A percentile compares a stretch with the other conserved stretches of the same genome.
Conservation (phyloP, 2,888 invertebrate genomes). For the Mechanitis mazaeus region DNA sequence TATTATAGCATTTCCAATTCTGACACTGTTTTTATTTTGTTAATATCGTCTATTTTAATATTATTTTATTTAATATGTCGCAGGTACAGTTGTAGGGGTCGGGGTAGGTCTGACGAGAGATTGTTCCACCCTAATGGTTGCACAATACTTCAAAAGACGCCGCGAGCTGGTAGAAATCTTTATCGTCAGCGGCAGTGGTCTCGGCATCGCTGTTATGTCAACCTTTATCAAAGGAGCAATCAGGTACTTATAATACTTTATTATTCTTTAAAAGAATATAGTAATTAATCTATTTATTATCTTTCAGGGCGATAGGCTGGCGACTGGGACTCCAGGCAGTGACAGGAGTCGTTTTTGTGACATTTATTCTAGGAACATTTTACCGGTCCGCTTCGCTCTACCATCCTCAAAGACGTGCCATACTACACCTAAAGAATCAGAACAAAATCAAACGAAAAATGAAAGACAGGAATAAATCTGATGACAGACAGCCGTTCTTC, state of each 20-base stretch:
- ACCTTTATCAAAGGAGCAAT: slow-evolving; percentile 87
- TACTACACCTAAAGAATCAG: slow-evolving; percentile 92
- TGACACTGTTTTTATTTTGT: too few relatives aligned
- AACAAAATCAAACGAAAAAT: slow-evolving; percentile 83
- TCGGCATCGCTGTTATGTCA: slow-evolving; percentile 90
- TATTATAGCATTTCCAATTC: too few relatives aligned
- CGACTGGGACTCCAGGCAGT: slow-evolving; percentile 89
- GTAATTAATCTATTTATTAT: background rate
- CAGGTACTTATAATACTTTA: slow-evolving; percentile 70
- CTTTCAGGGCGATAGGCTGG: slow-evolving; percentile 86
- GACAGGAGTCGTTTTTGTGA: slow-evolving; percentile 88
- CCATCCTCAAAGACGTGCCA: slow-evolving; percentile 90
- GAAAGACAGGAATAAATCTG: slow-evolving; percentile 85
- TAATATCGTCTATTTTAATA: too few relatives aligned
- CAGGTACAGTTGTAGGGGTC: slow-evolving; percentile 83
- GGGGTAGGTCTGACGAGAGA: slow-evolving; percentile 91
- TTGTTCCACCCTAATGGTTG: slow-evolving; percentile 92
- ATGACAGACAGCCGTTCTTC: slow-evolving; percentile 89
- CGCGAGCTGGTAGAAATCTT: slow-evolving; percentile 92
- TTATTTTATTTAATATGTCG: slow-evolving; percentile 17
- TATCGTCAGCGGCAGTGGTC: slow-evolving; percentile 89
- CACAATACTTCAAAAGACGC: slow-evolving; percentile 90
- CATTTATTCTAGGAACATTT: slow-evolving; percentile 90
- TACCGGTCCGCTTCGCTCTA: slow-evolving; percentile 92
- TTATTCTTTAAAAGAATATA: background rate